phyloP scores from a whole-genome alignment of 2,113 vertebrate genomes.

The Myrmecobius fasciatus region DNA sequence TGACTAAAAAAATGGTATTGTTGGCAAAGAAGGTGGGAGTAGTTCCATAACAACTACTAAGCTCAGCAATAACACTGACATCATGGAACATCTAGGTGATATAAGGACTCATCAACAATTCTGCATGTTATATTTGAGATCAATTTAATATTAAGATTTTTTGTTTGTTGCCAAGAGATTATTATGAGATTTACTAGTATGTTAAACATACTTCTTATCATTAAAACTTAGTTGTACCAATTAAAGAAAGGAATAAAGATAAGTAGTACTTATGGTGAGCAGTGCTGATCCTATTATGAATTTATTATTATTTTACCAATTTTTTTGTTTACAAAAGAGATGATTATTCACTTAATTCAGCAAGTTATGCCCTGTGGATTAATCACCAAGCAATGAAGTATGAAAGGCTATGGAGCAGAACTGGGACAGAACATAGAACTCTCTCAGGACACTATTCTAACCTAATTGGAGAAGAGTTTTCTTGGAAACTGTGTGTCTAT shows the following conservation, averaged over 20 bases:
- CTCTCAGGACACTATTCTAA: constrained; percentile 54
- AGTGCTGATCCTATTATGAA: neutral
- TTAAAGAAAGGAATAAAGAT: constrained; percentile 30
- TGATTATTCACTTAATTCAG: constrained; percentile 65
- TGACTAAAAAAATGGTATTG: too few species aligned
- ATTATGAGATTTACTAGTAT: constrained; percentile 12
- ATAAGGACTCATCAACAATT: neutral
- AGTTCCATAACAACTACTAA: constrained; percentile 23
- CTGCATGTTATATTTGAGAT: constrained; percentile 25
- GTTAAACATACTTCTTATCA: neutral
- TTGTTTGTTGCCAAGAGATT: constrained; percentile 12
- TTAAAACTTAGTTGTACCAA: constrained; percentile 8
- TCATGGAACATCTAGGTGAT: constrained; percentile 30
- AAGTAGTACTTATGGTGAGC: neutral
- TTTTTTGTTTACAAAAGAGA: constrained; percentile 9
- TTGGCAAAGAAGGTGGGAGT: neutral
- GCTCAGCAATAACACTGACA: neutral
- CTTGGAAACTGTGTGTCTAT: constrained; percentile 46
- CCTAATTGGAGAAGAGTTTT: constrained; percentile 49
- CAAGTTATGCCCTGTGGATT: constrained; percentile 52
- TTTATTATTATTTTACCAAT: constrained; percentile 1
- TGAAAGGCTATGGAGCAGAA: constrained; percentile 60
- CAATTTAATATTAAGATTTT: constrained; percentile 23
- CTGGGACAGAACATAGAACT: neutral
- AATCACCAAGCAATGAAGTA: neutral